Evolutionary conservation across 2,888 invertebrate species (phyloP).

Genomic region (Vanessa cardui): DNA sequence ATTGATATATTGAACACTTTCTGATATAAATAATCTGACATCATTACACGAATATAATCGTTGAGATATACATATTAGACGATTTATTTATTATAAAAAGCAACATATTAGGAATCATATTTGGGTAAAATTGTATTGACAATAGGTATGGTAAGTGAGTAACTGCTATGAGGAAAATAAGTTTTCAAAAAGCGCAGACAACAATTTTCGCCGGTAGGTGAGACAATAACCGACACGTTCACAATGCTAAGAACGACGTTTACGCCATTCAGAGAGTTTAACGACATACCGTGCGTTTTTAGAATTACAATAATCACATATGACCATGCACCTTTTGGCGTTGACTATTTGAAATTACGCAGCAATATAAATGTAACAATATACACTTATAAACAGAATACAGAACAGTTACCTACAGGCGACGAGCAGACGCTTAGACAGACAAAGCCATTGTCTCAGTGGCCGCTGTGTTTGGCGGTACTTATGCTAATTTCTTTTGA

Average conservation of each 20-base stretch:
- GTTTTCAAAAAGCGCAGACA: conserved; percentile 9
- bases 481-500: conserved; percentile 80
- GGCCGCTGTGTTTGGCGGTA: conserved; percentile 68
- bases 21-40: conserved; percentile 20
- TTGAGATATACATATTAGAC: not conserved
- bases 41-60: conserved; percentile 13
- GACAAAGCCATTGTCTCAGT: conserved; percentile 79
- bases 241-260: conserved; percentile 46
- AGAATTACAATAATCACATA: conserved; percentile 46
- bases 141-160: not conserved
- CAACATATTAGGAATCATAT: not conserved
- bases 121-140: no score
- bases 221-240: conserved; percentile 41
- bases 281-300: conserved; percentile 45
- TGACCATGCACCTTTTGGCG: conserved; percentile 50
- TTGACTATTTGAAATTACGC: conserved; percentile 58
- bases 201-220: conserved; percentile 31
- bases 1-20: conserved; percentile 20
- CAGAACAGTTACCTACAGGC: conserved; percentile 63
- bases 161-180: conserved; percentile 9
- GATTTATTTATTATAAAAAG: not conserved
- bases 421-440: conserved; percentile 66
- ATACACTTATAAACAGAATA: conserved; percentile 48
- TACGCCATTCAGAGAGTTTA: conserved; percentile 47
- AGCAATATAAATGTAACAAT: conserved; percentile 44